These are phyloP conservation scores for Synaphobranchus kaupii DNA, from an alignment of 2,797 vertebrate genomes.

Conservation along the genomic window DNA sequence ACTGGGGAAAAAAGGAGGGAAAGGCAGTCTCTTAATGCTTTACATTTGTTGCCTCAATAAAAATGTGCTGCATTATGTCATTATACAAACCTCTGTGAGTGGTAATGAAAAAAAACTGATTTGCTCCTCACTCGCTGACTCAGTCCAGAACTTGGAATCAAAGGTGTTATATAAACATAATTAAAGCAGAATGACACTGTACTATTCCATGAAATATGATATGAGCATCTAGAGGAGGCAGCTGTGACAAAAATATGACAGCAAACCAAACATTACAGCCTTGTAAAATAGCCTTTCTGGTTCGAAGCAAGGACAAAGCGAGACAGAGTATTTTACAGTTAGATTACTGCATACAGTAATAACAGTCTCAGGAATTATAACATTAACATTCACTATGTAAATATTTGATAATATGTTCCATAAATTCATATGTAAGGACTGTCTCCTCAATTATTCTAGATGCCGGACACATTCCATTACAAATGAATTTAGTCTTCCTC, in stretches of 20 bases:
- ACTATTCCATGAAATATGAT: background rate
- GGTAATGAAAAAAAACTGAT: slow-evolving; percentile 34
- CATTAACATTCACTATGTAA: background rate
- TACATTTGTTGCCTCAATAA: slow-evolving; percentile 49
- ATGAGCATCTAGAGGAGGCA: background rate
- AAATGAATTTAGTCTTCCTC: background rate
- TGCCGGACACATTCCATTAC: background rate
- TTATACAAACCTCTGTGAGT: slow-evolving; percentile 47
- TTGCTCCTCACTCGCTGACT: background rate
- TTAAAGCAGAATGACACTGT: background rate
- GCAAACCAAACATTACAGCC: background rate
- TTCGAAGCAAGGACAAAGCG: background rate
- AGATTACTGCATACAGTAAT: background rate
- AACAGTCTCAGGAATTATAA: slow-evolving; percentile 1
- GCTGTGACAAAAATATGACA: background rate
- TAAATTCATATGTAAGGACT: slow-evolving; percentile 9
- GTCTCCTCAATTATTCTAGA: slow-evolving; percentile 3
- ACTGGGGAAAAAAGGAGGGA: slow-evolving; percentile 29
- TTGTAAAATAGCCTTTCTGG: slow-evolving; percentile 5
- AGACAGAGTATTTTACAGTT: background rate
- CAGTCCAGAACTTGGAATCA: background rate
- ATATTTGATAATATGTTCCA: background rate
- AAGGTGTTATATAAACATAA: background rate
- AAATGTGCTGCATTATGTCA: slow-evolving; percentile 57
- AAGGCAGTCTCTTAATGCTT: slow-evolving; percentile 47